These are phyloP conservation scores for Fregetta grallaria DNA, from an alignment of 2,113 vertebrate genomes.

Conservation along the genomic window DNA sequence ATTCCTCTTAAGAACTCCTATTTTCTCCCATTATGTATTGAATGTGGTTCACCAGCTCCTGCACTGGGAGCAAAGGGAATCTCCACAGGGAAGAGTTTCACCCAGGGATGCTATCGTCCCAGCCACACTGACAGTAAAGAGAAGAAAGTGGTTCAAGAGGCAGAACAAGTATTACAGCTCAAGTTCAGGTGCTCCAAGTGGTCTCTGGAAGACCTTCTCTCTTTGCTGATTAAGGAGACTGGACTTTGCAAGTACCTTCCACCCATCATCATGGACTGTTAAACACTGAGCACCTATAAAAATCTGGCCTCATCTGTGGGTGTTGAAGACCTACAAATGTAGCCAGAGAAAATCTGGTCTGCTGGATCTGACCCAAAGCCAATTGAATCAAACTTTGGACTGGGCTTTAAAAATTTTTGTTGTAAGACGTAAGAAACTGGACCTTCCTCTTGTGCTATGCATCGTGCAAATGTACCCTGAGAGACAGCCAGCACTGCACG, in stretches of 20 bases:
- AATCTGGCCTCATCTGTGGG: background rate
- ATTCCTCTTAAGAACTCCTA: background rate
- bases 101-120: background rate
- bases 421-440: background rate
- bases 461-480: background rate
- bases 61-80: background rate
- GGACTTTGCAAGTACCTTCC: background rate
- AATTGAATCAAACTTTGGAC: background rate
- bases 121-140: background rate
- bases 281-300: background rate
- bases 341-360: constrained; percentile 24
- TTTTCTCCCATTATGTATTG: background rate
- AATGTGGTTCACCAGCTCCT: background rate
- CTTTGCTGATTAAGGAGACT: background rate
- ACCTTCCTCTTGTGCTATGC: background rate
- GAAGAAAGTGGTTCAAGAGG: background rate
- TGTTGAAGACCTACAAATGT: background rate
- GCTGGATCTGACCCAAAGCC: background rate
- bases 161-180: background rate
- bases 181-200: background rate
- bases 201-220: background rate
- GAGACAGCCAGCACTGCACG: background rate
- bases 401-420: background rate
- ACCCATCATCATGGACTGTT: background rate
- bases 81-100: background rate